These are phyloP conservation scores for Drosophila flavopinicola DNA, from an alignment of 2,888 invertebrate genomes.

Conservation along the genomic window DNA sequence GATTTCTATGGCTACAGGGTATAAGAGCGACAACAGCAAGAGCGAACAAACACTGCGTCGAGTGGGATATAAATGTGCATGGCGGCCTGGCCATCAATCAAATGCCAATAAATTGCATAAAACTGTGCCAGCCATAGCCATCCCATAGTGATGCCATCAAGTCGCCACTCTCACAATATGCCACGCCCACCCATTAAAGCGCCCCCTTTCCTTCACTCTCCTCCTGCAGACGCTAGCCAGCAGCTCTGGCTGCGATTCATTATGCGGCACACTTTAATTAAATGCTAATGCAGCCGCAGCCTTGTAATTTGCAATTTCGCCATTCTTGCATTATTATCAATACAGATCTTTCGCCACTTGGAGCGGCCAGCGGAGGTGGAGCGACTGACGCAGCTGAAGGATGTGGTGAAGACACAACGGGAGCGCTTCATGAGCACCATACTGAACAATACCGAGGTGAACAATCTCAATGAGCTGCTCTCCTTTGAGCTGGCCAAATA, in stretches of 20 bases:
- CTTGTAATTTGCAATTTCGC: slow-evolving; percentile 31
- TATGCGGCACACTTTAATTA: slow-evolving; percentile 49
- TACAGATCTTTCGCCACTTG: slow-evolving; percentile 90
- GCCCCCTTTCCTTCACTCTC: too few species aligned
- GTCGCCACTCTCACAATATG: too few species aligned
- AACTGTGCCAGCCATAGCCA: slow-evolving; percentile 2
- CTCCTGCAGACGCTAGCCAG: neutral
- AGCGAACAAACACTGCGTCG: neutral
- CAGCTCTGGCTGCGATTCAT: slow-evolving; percentile 16
- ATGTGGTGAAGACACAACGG: slow-evolving; percentile 86
- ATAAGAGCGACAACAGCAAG: slow-evolving; percentile 1
- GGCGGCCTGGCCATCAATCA: slow-evolving; percentile 44
- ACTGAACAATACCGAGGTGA: slow-evolving; percentile 86
- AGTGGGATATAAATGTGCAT: slow-evolving; percentile 6
- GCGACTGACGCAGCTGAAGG: slow-evolving; percentile 87
- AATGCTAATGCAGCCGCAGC: slow-evolving; percentile 37
- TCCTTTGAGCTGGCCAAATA: slow-evolving; percentile 85
- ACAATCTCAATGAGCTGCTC: slow-evolving; percentile 86
- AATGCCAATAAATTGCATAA: slow-evolving; percentile 38
- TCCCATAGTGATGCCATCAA: slow-evolving; percentile 29
- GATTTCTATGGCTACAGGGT: slow-evolving; percentile 11
- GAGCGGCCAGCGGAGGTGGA: slow-evolving; percentile 91
- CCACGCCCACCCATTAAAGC: neutral
- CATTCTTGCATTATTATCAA: slow-evolving; percentile 4
- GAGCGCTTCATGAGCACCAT: slow-evolving; percentile 87